Evolutionary conservation across 53 echinoderm and acorn worm species (phyloP).

Genomic region (Stichopus horrens): DNA sequence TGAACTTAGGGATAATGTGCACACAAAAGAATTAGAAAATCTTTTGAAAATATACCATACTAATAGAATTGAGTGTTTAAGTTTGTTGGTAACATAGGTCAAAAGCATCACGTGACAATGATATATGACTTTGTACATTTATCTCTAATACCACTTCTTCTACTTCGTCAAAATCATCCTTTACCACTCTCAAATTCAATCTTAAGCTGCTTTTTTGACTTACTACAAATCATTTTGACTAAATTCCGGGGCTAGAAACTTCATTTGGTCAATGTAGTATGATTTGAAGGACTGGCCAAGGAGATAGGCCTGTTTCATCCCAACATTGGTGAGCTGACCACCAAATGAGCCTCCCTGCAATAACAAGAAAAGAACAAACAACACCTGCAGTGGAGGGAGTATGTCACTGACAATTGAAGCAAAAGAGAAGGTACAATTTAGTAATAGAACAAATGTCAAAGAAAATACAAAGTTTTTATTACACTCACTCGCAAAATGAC

Average conservation of each 20-base stretch:
- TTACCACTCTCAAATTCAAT: no score
- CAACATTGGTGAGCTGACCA: slow-evolving; percentile 25
- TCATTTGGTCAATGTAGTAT: slow-evolving; percentile 6
- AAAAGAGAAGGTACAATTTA: neutral
- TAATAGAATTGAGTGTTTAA: no score
- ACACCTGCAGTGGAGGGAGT: neutral
- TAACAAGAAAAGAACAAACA: neutral
- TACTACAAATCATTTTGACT: slow-evolving; percentile 12
- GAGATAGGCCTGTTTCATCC: slow-evolving; percentile 30
- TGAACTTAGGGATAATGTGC: no score
- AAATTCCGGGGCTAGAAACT: slow-evolving; percentile 5
- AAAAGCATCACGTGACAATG: no score
- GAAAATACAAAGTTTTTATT: neutral
- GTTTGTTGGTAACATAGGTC: no score
- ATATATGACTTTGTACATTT: no score
- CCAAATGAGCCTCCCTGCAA: slow-evolving; percentile 33
- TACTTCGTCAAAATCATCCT: no score
- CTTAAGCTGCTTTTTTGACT: neutral
- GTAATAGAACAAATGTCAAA: neutral
- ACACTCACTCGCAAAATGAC: slow-evolving; percentile 6
- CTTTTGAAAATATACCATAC: no score
- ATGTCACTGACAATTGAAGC: no score
- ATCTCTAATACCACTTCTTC: no score
- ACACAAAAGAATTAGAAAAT: no score
- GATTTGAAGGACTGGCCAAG: slow-evolving; percentile 34